Conservation (phyloP, 2,113 vertebrate species). For the Anser cygnoides region DNA sequence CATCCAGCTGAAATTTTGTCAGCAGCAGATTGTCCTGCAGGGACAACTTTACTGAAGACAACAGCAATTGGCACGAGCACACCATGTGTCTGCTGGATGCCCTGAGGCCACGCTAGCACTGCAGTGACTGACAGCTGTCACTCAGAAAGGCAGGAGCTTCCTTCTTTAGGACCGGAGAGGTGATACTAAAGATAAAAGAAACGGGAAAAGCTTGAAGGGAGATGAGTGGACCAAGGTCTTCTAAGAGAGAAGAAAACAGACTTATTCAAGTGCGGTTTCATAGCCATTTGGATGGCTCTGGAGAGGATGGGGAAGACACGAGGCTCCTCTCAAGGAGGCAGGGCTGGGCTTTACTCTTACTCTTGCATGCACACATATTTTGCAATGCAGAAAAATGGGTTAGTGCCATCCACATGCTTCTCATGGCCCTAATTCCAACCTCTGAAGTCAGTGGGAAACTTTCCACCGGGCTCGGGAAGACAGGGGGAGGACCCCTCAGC, state of each 20-base stretch:
- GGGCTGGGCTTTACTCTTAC: background rate
- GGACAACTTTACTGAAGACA: background rate
- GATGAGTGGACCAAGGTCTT: background rate
- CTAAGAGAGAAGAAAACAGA: background rate
- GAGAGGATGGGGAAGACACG: background rate
- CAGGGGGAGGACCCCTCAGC: accelerated
- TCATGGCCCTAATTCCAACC: background rate
- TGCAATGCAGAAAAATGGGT: background rate
- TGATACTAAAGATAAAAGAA: background rate
- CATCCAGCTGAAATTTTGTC: background rate
- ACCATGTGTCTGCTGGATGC: background rate
- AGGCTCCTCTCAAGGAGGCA: background rate
- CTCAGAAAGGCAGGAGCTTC: background rate
- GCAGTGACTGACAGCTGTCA: background rate
- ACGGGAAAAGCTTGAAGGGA: background rate
- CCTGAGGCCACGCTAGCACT: accelerated
- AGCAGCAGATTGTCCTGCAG: background rate
- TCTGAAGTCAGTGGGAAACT: background rate
- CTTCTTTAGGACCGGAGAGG: background rate
- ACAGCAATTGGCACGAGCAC: accelerated
- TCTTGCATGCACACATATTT: accelerated
- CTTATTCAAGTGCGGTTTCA: background rate
- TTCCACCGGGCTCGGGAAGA: background rate
- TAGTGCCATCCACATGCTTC: background rate
- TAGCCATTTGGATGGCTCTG: accelerated